Evolutionary conservation across 2,888 invertebrate genomes (phyloP).

Genomic region (Chrysolina haemoptera): DNA sequence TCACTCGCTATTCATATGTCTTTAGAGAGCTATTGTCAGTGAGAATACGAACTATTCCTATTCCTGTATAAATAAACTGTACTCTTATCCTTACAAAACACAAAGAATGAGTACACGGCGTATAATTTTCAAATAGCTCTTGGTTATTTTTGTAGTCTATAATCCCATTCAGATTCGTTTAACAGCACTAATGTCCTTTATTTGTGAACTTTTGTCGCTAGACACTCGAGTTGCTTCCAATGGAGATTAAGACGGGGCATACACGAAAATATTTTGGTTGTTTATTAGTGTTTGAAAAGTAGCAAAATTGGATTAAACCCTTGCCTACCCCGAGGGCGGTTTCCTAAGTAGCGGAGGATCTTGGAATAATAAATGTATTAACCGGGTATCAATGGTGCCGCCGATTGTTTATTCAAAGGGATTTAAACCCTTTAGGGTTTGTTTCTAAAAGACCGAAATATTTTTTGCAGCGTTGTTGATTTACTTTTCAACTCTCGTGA

Average conservation of each 20-base stretch:
- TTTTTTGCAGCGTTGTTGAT: neutral
- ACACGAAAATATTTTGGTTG: constrained; percentile 52
- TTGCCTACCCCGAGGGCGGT: constrained; percentile 45
- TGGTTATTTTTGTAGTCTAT: constrained; percentile 43
- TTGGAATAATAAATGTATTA: constrained; percentile 30
- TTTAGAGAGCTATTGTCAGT: neutral
- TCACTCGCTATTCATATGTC: constrained; percentile 1
- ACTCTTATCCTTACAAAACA: constrained; percentile 15
- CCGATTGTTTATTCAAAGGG: constrained; percentile 25
- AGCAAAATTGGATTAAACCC: constrained; percentile 57
- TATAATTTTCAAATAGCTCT: constrained; percentile 38
- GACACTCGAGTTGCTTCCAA: constrained; percentile 41
- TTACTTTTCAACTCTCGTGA: neutral
- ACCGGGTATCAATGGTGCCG: constrained; percentile 26
- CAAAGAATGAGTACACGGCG: constrained; percentile 46
- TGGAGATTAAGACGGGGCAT: constrained; percentile 36
- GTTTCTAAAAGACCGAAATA: neutral
- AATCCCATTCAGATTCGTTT: constrained; percentile 44
- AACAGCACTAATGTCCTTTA: constrained; percentile 44
- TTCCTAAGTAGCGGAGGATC: constrained; percentile 20
- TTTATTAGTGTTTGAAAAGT: constrained; percentile 50
- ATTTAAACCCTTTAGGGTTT: constrained; percentile 17
- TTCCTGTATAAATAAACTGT: constrained; percentile 7
- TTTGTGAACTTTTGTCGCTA: constrained; percentile 41
- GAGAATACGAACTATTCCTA: neutral